These are phyloP conservation scores for Rhabdornis inornatus DNA, from an alignment of 2,113 vertebrate species.

Conservation along the genomic window DNA sequence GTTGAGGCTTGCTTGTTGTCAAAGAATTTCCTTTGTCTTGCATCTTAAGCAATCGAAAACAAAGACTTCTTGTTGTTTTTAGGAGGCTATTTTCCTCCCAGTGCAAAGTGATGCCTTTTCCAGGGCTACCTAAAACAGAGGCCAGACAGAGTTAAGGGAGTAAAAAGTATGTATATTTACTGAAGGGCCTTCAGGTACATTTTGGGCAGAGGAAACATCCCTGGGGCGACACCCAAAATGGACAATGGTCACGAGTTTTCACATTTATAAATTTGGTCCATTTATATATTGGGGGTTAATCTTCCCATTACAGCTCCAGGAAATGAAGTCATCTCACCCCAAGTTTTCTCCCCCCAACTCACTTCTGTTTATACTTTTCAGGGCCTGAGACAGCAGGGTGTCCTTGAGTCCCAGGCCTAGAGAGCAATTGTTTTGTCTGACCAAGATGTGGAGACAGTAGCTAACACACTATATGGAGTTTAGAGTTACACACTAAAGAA, in stretches of 20 bases:
- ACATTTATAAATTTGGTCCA: neutral
- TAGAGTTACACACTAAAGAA: neutral
- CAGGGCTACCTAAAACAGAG: neutral
- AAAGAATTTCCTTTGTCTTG: neutral
- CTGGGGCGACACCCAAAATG: neutral
- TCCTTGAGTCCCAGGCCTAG: neutral
- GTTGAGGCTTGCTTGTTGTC: neutral
- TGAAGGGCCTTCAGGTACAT: neutral
- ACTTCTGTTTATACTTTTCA: neutral
- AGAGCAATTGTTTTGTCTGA: neutral
- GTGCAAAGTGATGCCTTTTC: neutral
- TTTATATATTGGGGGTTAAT: neutral
- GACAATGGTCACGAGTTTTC: fast-evolving
- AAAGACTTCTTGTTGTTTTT: slow-evolving; percentile 6
- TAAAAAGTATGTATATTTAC: neutral
- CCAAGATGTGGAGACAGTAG: neutral
- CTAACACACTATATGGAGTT: neutral
- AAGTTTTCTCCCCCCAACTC: neutral
- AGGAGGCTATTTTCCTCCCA: neutral
- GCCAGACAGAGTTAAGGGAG: neutral
- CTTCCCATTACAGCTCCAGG: neutral
- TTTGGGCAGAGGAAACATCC: neutral
- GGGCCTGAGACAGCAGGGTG: too few relatives aligned
- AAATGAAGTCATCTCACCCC: neutral
- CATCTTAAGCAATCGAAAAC: neutral